These are phyloP conservation scores for Liasis olivaceus DNA, from an alignment of 2,797 vertebrate genomes.

Conservation along the genomic window DNA sequence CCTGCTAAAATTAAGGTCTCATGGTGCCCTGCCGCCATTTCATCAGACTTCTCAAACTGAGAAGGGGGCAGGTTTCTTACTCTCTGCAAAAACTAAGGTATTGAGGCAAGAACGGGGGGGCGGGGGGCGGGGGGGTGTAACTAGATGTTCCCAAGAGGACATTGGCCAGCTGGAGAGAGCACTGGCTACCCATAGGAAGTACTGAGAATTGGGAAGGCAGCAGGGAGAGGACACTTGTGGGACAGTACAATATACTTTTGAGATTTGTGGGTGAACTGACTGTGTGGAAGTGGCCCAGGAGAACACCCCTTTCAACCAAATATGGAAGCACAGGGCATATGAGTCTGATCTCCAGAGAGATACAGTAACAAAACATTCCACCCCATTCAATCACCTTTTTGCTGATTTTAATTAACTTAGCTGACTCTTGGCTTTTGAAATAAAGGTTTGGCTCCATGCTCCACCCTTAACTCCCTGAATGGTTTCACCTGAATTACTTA, in stretches of 20 bases:
- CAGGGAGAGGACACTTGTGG: background rate
- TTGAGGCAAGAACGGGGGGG: too few species aligned
- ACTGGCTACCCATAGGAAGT: background rate
- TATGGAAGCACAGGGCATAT: background rate
- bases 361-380: background rate
- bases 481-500: constrained; percentile 3
- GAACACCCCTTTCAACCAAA: background rate
- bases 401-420: background rate
- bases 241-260: background rate
- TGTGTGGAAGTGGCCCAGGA: background rate
- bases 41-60: too few species aligned
- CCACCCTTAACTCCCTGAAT: background rate
- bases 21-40: too few species aligned
- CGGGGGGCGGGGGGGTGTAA: background rate
- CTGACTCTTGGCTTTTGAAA: background rate
- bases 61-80: too few species aligned
- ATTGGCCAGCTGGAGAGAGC: too few species aligned
- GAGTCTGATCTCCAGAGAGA: background rate
- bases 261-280: background rate
- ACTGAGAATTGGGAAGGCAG: background rate
- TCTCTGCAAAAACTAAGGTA: too few species aligned
- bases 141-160: background rate
- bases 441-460: background rate
- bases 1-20: too few species aligned
- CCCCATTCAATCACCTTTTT: background rate